Evolutionary conservation across 2,888 invertebrate genomes (phyloP).

Genomic region (Magallana nippona): DNA sequence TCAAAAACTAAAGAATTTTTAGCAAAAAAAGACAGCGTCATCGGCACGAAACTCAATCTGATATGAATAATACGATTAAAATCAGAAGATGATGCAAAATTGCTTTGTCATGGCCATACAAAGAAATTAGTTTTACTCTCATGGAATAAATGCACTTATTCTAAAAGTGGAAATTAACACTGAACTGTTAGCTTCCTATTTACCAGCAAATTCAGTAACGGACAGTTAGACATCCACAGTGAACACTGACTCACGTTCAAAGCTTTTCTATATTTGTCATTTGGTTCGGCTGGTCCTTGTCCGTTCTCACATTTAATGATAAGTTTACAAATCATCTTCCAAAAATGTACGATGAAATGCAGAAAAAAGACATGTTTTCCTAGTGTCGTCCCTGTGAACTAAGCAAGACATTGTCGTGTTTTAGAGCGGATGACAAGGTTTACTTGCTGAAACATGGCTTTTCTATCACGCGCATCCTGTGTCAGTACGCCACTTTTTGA

Average conservation of each 20-base stretch:
- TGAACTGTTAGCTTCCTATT: no score
- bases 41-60: no score
- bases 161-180: no score
- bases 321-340: conserved; percentile 6
- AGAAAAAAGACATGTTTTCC: not conserved
- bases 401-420: not conserved
- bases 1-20: no score
- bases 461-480: conserved; percentile 24
- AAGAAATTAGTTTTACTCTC: no score
- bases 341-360: not conserved
- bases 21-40: no score
- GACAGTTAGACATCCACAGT: not conserved
- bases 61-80: no score
- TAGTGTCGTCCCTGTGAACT: not conserved
- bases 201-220: not conserved
- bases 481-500: not conserved
- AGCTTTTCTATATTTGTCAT: not conserved
- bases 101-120: no score
- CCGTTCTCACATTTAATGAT: conserved; percentile 25
- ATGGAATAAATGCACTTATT: no score
- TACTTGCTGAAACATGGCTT: conserved; percentile 5
- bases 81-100: no score
- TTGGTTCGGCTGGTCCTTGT: not conserved
- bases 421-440: not conserved
- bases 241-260: not conserved